A percentile compares a stretch with the other conserved stretches of the same genome.
Evolutionary conservation across 2,888 invertebrate genomes (phyloP).

Genomic region (Mimachlamys varia): DNA sequence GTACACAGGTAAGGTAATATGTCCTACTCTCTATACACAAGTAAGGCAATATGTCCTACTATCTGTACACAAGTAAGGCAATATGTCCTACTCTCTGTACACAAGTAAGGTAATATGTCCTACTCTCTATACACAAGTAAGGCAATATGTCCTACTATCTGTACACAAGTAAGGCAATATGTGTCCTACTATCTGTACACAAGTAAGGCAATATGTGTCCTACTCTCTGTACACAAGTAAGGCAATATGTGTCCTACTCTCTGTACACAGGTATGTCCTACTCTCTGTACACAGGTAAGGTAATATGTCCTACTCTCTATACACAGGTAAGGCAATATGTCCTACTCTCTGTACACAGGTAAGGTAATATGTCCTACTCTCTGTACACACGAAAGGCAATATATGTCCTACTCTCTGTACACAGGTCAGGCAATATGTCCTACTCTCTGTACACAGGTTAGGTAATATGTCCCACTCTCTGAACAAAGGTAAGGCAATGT

Average conservation of each 20-base stretch:
- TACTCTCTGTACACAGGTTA: slow-evolving; percentile 6
- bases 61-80: background rate
- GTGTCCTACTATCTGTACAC: background rate
- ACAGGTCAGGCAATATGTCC: background rate
- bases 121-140: background rate
- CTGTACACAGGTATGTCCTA: background rate
- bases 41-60: background rate
- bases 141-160: background rate
- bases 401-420: background rate
- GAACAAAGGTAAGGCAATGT: background rate
- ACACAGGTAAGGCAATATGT: background rate
- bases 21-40: background rate
- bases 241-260: no score
- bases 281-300: background rate
- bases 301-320: background rate
- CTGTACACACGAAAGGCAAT: background rate
- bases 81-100: background rate
- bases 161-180: background rate
- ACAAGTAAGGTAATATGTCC: background rate
- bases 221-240: slow-evolving; percentile 6
- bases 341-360: background rate
- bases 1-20: background rate
- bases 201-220: background rate
- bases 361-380: background rate
- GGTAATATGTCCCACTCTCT: background rate